These are phyloP conservation scores for Merops nubicus DNA, from an alignment of 2,113 vertebrate species.

Conservation along the genomic window DNA sequence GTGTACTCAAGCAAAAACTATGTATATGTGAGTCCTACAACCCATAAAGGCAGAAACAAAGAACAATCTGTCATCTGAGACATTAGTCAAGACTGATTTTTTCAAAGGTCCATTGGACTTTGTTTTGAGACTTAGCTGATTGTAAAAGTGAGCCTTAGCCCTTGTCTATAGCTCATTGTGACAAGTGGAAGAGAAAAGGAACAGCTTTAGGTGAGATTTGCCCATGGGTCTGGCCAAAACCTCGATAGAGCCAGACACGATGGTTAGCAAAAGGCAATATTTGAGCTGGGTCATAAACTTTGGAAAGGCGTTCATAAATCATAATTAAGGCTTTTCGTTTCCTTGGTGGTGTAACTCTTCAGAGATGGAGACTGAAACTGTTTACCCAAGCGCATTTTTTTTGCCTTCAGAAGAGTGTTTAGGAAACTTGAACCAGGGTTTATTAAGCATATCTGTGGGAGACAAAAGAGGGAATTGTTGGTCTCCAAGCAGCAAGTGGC, in stretches of 20 bases:
- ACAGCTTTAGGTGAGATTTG: neutral
- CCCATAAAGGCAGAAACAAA: neutral
- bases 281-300: slow-evolving; percentile 45
- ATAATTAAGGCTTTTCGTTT: slow-evolving; percentile 41
- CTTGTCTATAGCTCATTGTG: neutral
- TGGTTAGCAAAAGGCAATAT: slow-evolving; percentile 32
- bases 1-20: neutral
- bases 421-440: slow-evolving; percentile 10
- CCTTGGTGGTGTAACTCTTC: neutral
- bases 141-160: neutral
- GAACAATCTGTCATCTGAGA: slow-evolving; percentile 25
- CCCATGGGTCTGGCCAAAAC: slow-evolving; percentile 22
- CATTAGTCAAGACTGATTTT: neutral
- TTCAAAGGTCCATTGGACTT: neutral
- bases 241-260: neutral
- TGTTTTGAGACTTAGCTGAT: neutral
- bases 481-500: neutral
- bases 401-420: neutral
- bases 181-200: neutral
- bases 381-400: slow-evolving; percentile 30
- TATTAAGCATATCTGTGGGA: slow-evolving; percentile 40
- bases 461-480: slow-evolving; percentile 45
- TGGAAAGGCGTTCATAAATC: slow-evolving; percentile 42
- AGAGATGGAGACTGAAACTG: slow-evolving; percentile 36
- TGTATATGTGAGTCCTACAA: neutral